Evolutionary conservation across 64 coral and sea anemone genomes (phyloP), one percentile per base, ranked within the genome.

Genomic region (Anthopleura sola): DNA sequence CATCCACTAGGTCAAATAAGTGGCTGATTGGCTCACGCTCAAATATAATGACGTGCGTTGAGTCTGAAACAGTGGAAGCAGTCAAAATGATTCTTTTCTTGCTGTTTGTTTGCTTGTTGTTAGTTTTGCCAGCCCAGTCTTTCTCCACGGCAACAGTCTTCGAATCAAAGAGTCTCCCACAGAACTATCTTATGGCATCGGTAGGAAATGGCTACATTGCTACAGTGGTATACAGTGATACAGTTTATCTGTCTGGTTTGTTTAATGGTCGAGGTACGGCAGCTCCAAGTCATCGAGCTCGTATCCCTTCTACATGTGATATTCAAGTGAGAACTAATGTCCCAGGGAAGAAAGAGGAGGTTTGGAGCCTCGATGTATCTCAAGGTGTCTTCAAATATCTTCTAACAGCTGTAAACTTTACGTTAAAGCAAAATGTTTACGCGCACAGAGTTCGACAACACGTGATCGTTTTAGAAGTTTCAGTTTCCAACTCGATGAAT

Each of bases 201-300:
- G 80, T 99, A n/a, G 97, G 97, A 6, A 99, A 99, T 64, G 97
- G 97, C 1, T 99, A 90, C 62, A 85, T 99, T 17, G 87, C 97
- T 21, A 99, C 97, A 38, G 87, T 83, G 23, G 90, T 95, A 1
- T 99, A 88, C 75, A 95, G 90, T 26, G 84, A 94, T 57, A 92
- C 97, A 0, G 47, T 99, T 46, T 99, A 90, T 55, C 86, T 95
- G 8, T 90, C 92, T 71, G 97, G 97, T 36, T 82, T 99, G 32
- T 99, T 90, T 31, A 99, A 99, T 54, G 97, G 97, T 21, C 56
- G 92, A 47, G 87, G 90, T 23, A 92, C 78, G 36, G 20, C 80
- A 31, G 79, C 90, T 28, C 97, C 97, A 15, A 99, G 97, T 74
- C 97, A 99, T 60, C 83, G 93, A 31, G 97, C 97, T 23, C 82